Evolutionary conservation across 2,113 vertebrate species (phyloP).

Genomic region (Alosa alosa): DNA sequence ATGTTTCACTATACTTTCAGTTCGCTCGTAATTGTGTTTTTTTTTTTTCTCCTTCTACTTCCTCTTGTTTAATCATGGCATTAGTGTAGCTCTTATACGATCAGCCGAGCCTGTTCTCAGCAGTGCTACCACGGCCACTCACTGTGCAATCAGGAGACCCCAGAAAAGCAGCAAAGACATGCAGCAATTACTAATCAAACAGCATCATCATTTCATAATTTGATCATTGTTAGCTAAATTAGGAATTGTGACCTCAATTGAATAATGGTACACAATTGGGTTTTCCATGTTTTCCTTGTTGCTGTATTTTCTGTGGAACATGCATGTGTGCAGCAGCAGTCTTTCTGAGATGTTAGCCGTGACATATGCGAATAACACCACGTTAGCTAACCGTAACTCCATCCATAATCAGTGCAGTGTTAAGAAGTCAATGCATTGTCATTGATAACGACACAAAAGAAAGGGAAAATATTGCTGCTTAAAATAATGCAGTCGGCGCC

Average conservation of each 20-base stretch:
- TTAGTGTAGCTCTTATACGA: not conserved
- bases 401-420: not conserved
- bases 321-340: not conserved
- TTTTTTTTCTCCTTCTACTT: not conserved
- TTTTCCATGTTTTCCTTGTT: not conserved
- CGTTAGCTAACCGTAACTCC: not conserved
- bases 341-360: not conserved
- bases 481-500: not conserved
- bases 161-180: not conserved
- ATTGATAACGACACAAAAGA: not conserved
- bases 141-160: not conserved
- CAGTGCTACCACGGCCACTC: not conserved
- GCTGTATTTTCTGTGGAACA: not conserved
- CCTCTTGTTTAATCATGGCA: not conserved
- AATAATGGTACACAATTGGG: not conserved
- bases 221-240: slow-evolving; percentile 9
- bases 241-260: slow-evolving; percentile 11
- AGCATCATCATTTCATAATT: not conserved
- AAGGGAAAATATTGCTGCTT: not conserved
- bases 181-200: not conserved
- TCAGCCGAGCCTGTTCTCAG: not conserved
- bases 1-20: slow-evolving; percentile 1
- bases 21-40: not conserved
- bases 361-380: not conserved
- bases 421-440: not conserved